Percentiles rank a stretch among this genome's conserved stretches.
These are phyloP conservation scores for Polypterus bichir DNA, from an alignment of 2,113 vertebrate genomes.

Conservation along the genomic window DNA sequence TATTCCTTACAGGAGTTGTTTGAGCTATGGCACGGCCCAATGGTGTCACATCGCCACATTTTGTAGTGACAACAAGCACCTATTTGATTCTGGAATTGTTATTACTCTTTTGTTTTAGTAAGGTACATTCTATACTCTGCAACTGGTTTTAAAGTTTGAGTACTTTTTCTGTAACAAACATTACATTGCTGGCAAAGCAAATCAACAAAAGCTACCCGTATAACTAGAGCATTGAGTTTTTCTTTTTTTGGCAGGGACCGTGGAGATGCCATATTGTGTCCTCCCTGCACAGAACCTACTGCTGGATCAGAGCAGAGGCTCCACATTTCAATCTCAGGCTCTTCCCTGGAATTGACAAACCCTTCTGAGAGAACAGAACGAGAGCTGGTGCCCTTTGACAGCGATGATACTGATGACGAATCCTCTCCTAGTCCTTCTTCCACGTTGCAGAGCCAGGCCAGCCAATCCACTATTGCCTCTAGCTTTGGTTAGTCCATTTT, in stretches of 20 bases:
- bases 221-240: background rate
- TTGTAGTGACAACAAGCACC: too few relatives aligned
- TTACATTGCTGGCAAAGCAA: too few relatives aligned
- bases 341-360: conserved; percentile 68
- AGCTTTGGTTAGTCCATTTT: conserved; percentile 80
- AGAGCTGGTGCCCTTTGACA: conserved; percentile 88
- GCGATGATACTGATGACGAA: conserved; percentile 85
- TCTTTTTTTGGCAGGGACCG: conserved; percentile 52
- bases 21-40: too few relatives aligned
- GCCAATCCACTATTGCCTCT: conserved; percentile 91
- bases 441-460: conserved; percentile 91
- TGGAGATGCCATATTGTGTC: conserved; percentile 32
- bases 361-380: conserved; percentile 46
- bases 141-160: too few relatives aligned
- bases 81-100: too few relatives aligned
- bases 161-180: too few relatives aligned
- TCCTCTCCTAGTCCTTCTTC: conserved; percentile 91
- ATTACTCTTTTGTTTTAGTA: too few relatives aligned
- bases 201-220: too few relatives aligned
- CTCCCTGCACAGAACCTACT: conserved; percentile 24
- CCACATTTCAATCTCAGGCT: conserved; percentile 86
- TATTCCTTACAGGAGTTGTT: background rate
- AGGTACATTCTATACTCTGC: too few relatives aligned
- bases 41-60: too few relatives aligned
- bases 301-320: conserved; percentile 59